Evolutionary conservation across 2,113 vertebrate species (phyloP), one percentile per base, ranked within the genome.

Genomic region (Austrofundulus limnaeus): DNA sequence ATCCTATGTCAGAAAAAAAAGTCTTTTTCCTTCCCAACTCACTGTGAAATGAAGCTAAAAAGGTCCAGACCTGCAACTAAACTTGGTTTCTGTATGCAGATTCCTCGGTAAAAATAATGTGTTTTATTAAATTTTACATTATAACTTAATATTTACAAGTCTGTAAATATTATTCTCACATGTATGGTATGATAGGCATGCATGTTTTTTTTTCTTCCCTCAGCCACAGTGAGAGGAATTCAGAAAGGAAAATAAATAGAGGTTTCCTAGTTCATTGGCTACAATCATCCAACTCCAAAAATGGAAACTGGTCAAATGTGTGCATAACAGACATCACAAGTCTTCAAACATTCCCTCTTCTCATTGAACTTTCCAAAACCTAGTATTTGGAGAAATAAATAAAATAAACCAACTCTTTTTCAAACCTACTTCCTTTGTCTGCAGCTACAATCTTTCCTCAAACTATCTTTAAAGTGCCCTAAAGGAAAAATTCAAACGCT

Each of bases 211-310:
- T 8, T 43, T 46, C n/a, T 20, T 2, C n/a, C 8, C 43, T 11
- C 19, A 46, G 9, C 43, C n/a, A 77, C 34, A 14, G 58, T 20
- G 48, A 70, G 55, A 49, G 13, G 8, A 38, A 20, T 70, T 70
- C 45, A 13, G 42, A 72, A 39, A 24, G 49, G 78, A 28, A 80
- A 81, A 80, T 75, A 85, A 88, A 84, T 80, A 71, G 73, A 74
- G 45, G 61, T 64, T 85, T 85, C 64, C 85, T 81, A 76, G 55
- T 80, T 87, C 65, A 82, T 80, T 87, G 85, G 66, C 66, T 72
- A 8, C 80, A 77, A 73, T 78, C 80, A 82, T 58, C 53, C 58
- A 77, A 76, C 45, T 61, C 66, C 72, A 69, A 66, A 70, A 70
- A 79, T 58, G 64, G 68, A 81, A 80, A 68, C 55, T 37, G 65